Percentiles rank a stretch among this genome's conserved stretches.
Conservation (phyloP, 2,888 invertebrate genomes). For the Nysson spinosus region DNA sequence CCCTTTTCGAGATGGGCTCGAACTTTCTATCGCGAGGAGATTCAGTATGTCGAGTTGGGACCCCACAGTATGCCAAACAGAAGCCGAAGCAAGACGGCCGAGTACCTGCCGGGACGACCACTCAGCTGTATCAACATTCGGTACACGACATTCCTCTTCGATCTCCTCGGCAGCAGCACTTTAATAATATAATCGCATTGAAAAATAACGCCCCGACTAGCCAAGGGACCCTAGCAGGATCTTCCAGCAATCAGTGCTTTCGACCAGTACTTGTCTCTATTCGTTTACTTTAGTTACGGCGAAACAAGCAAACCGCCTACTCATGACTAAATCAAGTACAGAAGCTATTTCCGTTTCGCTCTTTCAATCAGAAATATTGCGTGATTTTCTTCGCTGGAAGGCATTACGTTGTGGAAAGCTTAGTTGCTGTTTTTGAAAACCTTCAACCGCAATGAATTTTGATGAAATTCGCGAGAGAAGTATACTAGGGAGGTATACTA, state of each 20-base stretch:
- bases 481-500: background rate
- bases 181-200: conserved; percentile 67
- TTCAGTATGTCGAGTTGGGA: conserved; percentile 26
- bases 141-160: conserved; percentile 77
- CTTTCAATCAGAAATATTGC: too few species aligned
- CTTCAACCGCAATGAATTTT: background rate
- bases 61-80: conserved; percentile 75
- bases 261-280: too few species aligned
- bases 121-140: conserved; percentile 78
- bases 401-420: too few species aligned
- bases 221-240: background rate
- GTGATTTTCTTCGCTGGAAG: too few species aligned
- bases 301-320: too few species aligned
- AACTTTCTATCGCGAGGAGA: conserved; percentile 16
- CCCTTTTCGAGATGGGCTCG: background rate
- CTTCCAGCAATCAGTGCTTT: too few species aligned
- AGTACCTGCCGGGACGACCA: conserved; percentile 74
- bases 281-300: too few species aligned
- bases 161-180: conserved; percentile 63
- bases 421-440: too few species aligned
- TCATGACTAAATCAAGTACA: too few species aligned
- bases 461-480: too few species aligned
- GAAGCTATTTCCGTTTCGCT: too few species aligned
- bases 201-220: conserved; percentile 39
- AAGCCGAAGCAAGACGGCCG: conserved; percentile 70